phyloP scores from a whole-genome alignment of 1,140 invertebrate species.

The Gryllus bimaculatus region DNA sequence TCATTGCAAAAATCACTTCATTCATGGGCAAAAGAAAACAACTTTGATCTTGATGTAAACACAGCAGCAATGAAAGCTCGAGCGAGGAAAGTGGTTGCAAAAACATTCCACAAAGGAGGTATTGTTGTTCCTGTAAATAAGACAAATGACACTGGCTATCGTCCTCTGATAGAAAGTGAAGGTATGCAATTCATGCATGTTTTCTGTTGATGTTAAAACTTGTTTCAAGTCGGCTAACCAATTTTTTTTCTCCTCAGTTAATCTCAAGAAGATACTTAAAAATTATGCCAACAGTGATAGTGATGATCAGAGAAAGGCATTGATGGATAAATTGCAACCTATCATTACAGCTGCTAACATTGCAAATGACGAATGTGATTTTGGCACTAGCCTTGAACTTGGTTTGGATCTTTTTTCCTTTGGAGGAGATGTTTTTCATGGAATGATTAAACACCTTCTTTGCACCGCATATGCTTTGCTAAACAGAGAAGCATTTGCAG shows the following conservation, averaged over 20 bases:
- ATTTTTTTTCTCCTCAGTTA: slow-evolving; percentile 41
- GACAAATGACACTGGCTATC: slow-evolving; percentile 69
- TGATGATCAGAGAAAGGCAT: slow-evolving; percentile 46
- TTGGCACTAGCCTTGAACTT: slow-evolving; percentile 81
- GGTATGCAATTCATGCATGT: slow-evolving; percentile 34
- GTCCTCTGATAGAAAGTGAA: slow-evolving; percentile 61
- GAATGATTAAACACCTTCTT: slow-evolving; percentile 51
- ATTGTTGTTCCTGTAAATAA: slow-evolving; percentile 81
- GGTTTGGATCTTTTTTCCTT: slow-evolving; percentile 76
- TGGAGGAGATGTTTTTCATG: slow-evolving; percentile 58
- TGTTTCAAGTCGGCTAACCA: neutral
- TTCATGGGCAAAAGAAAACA: slow-evolving; percentile 51
- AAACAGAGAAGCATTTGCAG: slow-evolving; percentile 56
- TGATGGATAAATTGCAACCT: slow-evolving; percentile 58
- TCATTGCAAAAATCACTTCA: slow-evolving; percentile 52
- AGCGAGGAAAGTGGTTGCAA: slow-evolving; percentile 59
- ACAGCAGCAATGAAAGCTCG: slow-evolving; percentile 50
- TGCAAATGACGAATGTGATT: slow-evolving; percentile 89
- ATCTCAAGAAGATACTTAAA: slow-evolving; percentile 61
- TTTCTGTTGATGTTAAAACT: neutral
- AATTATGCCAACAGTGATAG: slow-evolving; percentile 49
- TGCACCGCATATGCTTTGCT: slow-evolving; percentile 70
- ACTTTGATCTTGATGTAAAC: slow-evolving; percentile 49
- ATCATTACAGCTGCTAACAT: slow-evolving; percentile 72
- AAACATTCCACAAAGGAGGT: slow-evolving; percentile 75